These are phyloP conservation scores for Mormyrops boulengeri DNA, from an alignment of 2,797 vertebrate genomes.

Conservation along the genomic window DNA sequence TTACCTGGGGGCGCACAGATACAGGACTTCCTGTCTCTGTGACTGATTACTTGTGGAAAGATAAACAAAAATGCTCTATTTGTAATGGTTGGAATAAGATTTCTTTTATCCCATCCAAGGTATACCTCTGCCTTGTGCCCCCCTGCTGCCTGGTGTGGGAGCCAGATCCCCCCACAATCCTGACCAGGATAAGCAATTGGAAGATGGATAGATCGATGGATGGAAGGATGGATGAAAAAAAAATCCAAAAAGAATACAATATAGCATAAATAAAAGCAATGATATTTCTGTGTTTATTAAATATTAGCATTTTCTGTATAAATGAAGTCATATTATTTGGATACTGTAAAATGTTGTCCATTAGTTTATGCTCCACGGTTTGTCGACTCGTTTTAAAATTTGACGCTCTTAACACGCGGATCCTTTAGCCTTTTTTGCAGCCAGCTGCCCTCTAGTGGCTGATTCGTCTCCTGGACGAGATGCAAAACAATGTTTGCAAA, in stretches of 20 bases:
- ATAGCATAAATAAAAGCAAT: neutral
- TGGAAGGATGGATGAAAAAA: neutral
- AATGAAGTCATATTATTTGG: neutral
- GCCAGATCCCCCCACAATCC: neutral
- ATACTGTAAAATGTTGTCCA: neutral
- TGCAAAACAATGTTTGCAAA: neutral
- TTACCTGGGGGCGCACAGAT: neutral
- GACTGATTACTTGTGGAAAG: neutral
- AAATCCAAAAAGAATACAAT: neutral
- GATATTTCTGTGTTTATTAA: neutral
- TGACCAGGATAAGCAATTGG: neutral
- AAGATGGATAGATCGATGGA: neutral
- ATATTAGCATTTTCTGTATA: neutral
- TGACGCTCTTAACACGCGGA: neutral
- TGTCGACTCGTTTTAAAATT: neutral
- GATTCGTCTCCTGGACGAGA: neutral
- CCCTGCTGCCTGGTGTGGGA: neutral
- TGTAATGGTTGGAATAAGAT: neutral
- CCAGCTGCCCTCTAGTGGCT: constrained; percentile 9
- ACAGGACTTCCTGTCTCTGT: neutral
- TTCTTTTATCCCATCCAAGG: neutral
- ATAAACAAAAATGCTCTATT: neutral
- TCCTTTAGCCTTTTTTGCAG: neutral
- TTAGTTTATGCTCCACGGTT: neutral
- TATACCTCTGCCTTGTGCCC: neutral